Conservation (phyloP, 2,113 vertebrate genomes). For the Benthochromis sp. region DNA sequence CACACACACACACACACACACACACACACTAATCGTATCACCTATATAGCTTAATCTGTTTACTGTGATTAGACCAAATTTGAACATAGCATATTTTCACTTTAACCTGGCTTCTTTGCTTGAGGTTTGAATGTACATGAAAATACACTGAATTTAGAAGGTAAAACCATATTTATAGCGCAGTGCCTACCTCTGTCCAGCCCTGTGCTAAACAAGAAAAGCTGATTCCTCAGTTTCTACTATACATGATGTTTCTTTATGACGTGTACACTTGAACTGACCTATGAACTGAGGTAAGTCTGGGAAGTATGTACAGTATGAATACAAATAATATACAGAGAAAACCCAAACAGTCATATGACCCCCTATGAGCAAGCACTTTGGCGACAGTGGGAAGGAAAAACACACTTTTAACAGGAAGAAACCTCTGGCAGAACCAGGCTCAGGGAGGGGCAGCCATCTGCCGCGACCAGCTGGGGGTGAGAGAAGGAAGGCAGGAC, state of each 20-base stretch:
- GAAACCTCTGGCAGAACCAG: not conserved
- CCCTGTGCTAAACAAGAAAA: not conserved
- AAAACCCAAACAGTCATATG: not conserved
- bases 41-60: constrained; percentile 48
- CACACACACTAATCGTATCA: constrained; percentile 27
- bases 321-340: not conserved
- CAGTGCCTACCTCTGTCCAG: not conserved
- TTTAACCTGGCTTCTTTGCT: constrained; percentile 1
- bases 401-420: not conserved
- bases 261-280: no score
- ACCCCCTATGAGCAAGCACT: not conserved
- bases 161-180: not conserved
- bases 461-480: rapidly evolving
- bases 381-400: not conserved
- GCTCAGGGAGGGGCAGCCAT: not conserved
- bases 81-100: not conserved
- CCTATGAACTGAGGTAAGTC: not conserved
- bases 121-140: not conserved
- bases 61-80: constrained; percentile 33
- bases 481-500: rapidly evolving
- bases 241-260: not conserved
- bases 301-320: not conserved
- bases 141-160: not conserved
- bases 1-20: not conserved
- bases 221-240: not conserved